A percentile compares a stretch with the other conserved stretches of the same genome.
Evolutionary conservation across 2,113 vertebrate species (phyloP).

Genomic region (Zeus faber): DNA sequence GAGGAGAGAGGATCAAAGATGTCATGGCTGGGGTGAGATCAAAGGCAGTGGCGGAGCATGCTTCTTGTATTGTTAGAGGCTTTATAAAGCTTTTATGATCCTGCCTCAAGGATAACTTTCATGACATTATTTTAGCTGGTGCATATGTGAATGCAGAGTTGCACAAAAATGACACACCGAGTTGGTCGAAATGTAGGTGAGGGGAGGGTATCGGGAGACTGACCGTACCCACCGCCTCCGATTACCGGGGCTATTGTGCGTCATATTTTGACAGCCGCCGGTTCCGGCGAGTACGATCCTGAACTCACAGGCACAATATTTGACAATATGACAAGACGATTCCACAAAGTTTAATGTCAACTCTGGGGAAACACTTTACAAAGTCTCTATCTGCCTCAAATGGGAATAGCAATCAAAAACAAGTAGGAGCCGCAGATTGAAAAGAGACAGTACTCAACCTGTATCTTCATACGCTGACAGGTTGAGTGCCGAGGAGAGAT

Average conservation of each 20-base stretch:
- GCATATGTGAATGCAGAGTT: conserved; percentile 25
- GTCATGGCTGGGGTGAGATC: conserved; percentile 48
- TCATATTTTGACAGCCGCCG: neutral
- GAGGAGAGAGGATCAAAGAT: conserved; percentile 62
- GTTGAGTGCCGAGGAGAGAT: conserved; percentile 50
- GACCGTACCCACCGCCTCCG: neutral
- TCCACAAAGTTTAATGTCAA: conserved; percentile 29
- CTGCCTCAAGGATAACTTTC: conserved; percentile 31
- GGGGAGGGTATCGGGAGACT: conserved; percentile 7
- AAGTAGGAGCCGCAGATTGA: conserved; percentile 16
- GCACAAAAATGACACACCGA: too few relatives aligned
- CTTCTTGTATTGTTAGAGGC: conserved; percentile 45
- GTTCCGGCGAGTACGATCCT: conserved; percentile 15
- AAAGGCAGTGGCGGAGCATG: conserved; percentile 48
- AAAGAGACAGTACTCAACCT: conserved; percentile 31
- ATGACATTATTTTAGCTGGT: conserved; percentile 23
- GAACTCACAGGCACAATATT: conserved; percentile 11
- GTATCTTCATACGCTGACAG: conserved; percentile 37
- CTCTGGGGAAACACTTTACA: conserved; percentile 17
- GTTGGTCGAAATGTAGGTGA: too few relatives aligned
- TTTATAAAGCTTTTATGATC: conserved; percentile 48
- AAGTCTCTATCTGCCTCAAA: conserved; percentile 19
- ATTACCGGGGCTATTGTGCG: neutral
- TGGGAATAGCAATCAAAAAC: conserved; percentile 34
- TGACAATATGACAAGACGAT: conserved; percentile 12